Base-by-base conservation (phyloP, 2,888 invertebrate genomes). In the Tetropium fuscum region DNA sequence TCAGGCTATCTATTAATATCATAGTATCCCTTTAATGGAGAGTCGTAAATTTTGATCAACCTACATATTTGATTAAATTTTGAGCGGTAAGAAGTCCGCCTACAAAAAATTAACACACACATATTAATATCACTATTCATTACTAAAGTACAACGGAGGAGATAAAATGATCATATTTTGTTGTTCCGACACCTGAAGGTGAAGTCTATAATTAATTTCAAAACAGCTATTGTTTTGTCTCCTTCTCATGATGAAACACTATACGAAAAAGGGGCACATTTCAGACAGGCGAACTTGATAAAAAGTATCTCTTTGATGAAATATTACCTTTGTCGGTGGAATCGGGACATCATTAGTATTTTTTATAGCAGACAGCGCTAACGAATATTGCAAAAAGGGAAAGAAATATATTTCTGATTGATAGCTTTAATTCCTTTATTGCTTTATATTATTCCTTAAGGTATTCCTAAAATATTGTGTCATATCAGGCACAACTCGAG, bases 221-320 rank as follows among this genome's bases (percentile, higher is more conserved):
- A 25, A 44, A n/a, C 44, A n/a, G 27, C 44, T 20, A 44, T 44
- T 44, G 44, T 44, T 44, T 44, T 15, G 30, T 7, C 44, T 44
- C 44, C 41, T 44, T 44, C 25, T 11, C 22, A 27, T 44, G 44
- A 30, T 27, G 30, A 27, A 27, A n/a, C 44, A 10, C 44, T 27
- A 27, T 22, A 44, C 18, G 40, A 56, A 56, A 49, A 40, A 56
- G 20, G 20, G 19, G 49, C 25, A 40, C 36, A 56, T 56, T 56
- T 27, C 48, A 56, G 56, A 56, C 51, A 22, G 49, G 49, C 25
- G 15, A 20, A 6, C 36, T 16, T 38, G 34, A 49, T 49, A 49
- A 49, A 49, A 49, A 36, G 36, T 27, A 25, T 49, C 20, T 27
- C 49, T 49, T 49, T 49, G 49, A 49, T 49, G 49, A 49, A 49